These are phyloP conservation scores for Rhinoderma darwinii DNA, from an alignment of 2,113 vertebrate genomes.

Conservation along the genomic window DNA sequence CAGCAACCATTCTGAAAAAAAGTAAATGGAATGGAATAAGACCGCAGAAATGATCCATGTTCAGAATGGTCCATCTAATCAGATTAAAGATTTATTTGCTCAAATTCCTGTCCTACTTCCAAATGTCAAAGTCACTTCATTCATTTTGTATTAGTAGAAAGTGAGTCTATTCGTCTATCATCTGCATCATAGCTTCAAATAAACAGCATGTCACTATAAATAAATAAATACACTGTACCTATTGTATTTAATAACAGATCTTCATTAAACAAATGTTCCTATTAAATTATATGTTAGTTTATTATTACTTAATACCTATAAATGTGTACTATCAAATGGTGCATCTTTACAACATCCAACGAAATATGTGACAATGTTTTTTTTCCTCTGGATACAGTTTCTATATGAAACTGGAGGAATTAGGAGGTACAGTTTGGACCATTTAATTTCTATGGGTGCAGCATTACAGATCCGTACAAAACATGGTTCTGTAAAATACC, in stretches of 20 bases:
- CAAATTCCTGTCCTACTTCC: not conserved
- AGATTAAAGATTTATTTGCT: conserved; percentile 33
- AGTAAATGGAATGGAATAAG: not conserved
- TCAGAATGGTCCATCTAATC: not conserved
- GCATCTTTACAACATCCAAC: not conserved
- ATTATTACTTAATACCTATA: not conserved
- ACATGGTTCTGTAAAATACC: too few species aligned
- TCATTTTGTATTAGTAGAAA: not conserved
- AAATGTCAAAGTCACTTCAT: conserved; percentile 21
- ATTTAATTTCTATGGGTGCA: too few species aligned
- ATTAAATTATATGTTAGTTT: not conserved
- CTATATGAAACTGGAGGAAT: too few species aligned
- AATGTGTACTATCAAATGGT: not conserved
- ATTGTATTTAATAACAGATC: not conserved
- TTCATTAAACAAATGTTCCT: not conserved
- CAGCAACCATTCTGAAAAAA: not conserved
- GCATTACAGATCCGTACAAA: too few species aligned
- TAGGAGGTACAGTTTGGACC: too few species aligned
- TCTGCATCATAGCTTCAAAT: not conserved
- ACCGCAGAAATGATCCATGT: not conserved
- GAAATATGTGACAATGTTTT: too few species aligned
- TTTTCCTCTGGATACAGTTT: too few species aligned
- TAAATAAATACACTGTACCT: not conserved
- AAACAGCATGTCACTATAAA: not conserved
- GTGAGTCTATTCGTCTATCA: not conserved